Evolutionary conservation across 2,797 vertebrate genomes (phyloP).

Genomic region (Acanthis flammea): DNA sequence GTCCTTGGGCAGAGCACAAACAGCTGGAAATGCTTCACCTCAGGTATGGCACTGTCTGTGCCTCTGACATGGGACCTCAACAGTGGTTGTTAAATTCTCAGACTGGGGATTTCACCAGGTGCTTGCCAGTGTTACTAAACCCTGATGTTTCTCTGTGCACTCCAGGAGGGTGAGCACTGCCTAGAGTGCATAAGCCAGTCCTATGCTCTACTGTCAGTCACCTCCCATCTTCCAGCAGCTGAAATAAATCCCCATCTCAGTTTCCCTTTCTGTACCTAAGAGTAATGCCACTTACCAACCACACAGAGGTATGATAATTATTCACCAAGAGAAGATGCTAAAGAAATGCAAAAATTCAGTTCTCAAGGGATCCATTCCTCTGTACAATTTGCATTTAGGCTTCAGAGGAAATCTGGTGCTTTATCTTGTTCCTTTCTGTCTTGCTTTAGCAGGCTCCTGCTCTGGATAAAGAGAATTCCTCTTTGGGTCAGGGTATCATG

Average conservation of each 20-base stretch:
- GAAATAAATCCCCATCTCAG: not conserved
- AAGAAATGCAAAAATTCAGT: not conserved
- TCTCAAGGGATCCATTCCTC: not conserved
- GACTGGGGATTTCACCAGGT: not conserved
- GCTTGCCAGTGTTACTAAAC: not conserved
- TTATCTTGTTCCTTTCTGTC: not conserved
- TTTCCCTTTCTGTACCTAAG: not conserved
- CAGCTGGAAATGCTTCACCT: not conserved
- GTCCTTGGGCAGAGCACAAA: not conserved
- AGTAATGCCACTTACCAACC: not conserved
- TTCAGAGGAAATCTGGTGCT: not conserved
- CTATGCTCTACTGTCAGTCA: not conserved
- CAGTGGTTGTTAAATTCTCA: rapidly evolving
- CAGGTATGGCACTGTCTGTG: not conserved
- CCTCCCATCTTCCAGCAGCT: not conserved
- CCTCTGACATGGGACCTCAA: not conserved
- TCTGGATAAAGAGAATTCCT: not conserved
- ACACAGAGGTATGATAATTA: not conserved
- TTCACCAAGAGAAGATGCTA: not conserved
- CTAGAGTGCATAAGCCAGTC: not conserved
- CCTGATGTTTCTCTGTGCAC: not conserved
- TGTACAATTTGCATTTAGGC: not conserved
- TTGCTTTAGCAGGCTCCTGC: not conserved
- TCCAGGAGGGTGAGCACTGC: not conserved
- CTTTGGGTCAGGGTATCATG: not conserved